phyloP scores from a whole-genome alignment of 2,113 vertebrate species.

The Ptilorrhoa leucosticta region DNA sequence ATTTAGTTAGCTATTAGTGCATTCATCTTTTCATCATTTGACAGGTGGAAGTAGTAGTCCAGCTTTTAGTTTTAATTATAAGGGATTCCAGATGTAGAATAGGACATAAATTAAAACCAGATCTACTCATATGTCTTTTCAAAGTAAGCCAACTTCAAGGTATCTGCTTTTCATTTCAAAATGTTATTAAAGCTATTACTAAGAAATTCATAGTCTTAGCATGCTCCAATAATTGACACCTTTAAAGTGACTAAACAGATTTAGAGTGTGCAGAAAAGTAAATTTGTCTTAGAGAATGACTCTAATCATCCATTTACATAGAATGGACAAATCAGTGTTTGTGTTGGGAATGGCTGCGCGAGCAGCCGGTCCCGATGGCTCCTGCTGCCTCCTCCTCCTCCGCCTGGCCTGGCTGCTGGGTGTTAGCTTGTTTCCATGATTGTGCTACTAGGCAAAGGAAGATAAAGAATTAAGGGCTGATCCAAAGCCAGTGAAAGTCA shows the following conservation, averaged over 20 bases:
- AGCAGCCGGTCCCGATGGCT: background rate
- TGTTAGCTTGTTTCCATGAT: background rate
- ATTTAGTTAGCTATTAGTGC: conserved; percentile 95
- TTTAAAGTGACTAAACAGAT: conserved; percentile 98
- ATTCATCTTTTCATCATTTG: conserved; percentile 98
- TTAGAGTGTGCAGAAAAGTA: conserved; percentile 95
- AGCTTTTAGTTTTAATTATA: conserved; percentile 99
- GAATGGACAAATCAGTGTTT: conserved; percentile 73
- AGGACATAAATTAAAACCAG: conserved; percentile 97
- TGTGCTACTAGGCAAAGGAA: background rate
- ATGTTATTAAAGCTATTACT: conserved; percentile 99
- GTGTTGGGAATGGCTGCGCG: background rate
- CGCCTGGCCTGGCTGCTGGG: background rate
- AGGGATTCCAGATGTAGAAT: conserved; percentile 99
- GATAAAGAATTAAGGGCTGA: background rate
- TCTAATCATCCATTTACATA: conserved; percentile 91
- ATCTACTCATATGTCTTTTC: conserved; percentile 95
- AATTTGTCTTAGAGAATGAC: conserved; percentile 96
- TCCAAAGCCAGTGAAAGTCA: background rate
- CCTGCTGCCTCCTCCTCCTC: background rate
- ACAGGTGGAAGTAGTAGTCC: conserved; percentile 99
- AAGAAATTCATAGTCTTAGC: conserved; percentile 91
- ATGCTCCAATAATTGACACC: conserved; percentile 98
- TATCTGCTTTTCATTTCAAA: conserved; percentile 99
- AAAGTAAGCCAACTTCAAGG: conserved; percentile 91